Conservation (phyloP, 2,797 vertebrate species). For the Leptodactylus fallax region DNA sequence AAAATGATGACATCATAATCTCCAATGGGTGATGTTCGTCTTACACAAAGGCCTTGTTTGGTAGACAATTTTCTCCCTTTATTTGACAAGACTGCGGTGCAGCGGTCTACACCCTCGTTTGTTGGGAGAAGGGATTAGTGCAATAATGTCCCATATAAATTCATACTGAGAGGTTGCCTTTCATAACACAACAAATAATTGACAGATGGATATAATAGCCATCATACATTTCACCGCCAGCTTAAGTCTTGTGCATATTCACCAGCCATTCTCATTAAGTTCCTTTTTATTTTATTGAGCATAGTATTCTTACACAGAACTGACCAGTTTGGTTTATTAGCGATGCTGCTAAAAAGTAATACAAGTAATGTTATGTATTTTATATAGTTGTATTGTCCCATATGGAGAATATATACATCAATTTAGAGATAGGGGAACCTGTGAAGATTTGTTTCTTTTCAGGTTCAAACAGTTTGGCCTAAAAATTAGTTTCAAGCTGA, state of each 20-base stretch:
- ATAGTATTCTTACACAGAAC: constrained; percentile 3
- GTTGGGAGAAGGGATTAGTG: constrained; percentile 44
- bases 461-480: too few relatives aligned
- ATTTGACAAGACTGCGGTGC: constrained; percentile 29
- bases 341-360: not conserved
- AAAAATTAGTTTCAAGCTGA: too few relatives aligned
- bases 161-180: constrained; percentile 44
- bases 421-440: too few relatives aligned
- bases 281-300: constrained; percentile 10
- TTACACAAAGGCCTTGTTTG: constrained; percentile 40
- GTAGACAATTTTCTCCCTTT: constrained; percentile 36
- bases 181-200: constrained; percentile 42
- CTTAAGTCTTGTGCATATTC: constrained; percentile 1
- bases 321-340: not conserved
- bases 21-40: constrained; percentile 30
- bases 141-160: constrained; percentile 52
- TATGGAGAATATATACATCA: not conserved
- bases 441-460: too few relatives aligned
- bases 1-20: constrained; percentile 37
- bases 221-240: constrained; percentile 10
- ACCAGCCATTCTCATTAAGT: constrained; percentile 25
- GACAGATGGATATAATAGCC: constrained; percentile 37
- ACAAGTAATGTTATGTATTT: not conserved
- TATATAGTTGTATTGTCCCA: not conserved
- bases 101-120: constrained; percentile 36